Base-by-base conservation (phyloP, 2,797 vertebrate species). In the Lindbergichthys nudifrons region DNA sequence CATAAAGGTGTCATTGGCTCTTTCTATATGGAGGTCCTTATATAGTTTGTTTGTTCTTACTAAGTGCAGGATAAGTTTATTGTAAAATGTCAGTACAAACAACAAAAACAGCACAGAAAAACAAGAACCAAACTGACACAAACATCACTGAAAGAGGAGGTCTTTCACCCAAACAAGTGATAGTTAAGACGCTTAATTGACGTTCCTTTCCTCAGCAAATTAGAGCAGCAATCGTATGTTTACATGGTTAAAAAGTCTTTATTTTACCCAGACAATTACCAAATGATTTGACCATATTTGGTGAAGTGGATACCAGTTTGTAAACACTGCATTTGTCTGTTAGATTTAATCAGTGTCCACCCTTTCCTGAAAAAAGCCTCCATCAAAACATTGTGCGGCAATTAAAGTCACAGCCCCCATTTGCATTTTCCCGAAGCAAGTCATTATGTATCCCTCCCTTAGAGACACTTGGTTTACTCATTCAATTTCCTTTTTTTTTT, bases 281-380 rank as follows among this genome's bases (percentile, higher is more conserved):
- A 81, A 75, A 78, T 83, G 4, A 83, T 87, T 75, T 85, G 57
- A 79, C 86, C 89, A 73, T 90, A 86, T 89, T 89, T 90, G 87
- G 87, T 72, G 48, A 82, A 56, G 46, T 60, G 78, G 77, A 84
- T 80, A 86, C 84, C 77, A 83, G 82, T 88, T 78, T 91, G 82
- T 93, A 92, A 92, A 92, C 87, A 92, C 18, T 2, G 54, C 16
- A 72, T 83, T 73, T 46, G 52, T 57, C 58, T 72, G 54, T 50
- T 36, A 57, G 87, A 88, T 84, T 62, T 65, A 59, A 89, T 91
- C 83, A 67, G 76, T 53, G 65, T 86, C 85, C 79, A 81, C 90
- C 85, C 81, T 88, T 90, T 92, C 88, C 88, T 86, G 81, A 66
- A 85, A 82, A 62, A 57, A 70, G 43, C 52, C 61, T 41, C 18